Conservation (phyloP, 2,888 invertebrate species). For the Caenorhabditis sp. region DNA sequence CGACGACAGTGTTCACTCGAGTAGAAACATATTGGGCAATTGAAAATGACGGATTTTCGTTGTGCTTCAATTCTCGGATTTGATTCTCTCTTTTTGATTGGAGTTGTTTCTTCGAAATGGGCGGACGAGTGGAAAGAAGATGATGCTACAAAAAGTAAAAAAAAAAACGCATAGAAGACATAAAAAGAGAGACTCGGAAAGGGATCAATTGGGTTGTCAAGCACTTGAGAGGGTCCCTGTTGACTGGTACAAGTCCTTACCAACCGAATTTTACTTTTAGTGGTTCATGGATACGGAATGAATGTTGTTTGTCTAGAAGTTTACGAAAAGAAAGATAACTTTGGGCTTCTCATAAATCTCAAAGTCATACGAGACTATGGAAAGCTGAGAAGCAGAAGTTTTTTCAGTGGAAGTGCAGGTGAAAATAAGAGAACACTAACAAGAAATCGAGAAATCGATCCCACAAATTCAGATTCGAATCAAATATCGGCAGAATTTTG, state of each 20-base stretch:
- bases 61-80: conserved; percentile 28
- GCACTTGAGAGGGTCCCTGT: background rate
- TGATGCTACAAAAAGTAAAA: conserved; percentile 3
- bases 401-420: no score
- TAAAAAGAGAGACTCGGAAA: background rate
- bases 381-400: no score
- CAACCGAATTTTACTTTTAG: background rate
- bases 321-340: background rate
- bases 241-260: background rate
- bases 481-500: no score
- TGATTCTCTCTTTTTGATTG: conserved; percentile 12
- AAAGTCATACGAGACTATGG: no score
- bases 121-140: background rate
- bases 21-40: conserved; percentile 58
- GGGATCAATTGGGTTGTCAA: background rate
- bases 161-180: background rate
- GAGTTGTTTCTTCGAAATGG: background rate
- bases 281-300: background rate
- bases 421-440: no score
- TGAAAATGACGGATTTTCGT: conserved; percentile 53
- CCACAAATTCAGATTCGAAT: no score
- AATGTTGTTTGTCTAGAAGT: background rate
- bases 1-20: conserved; percentile 56
- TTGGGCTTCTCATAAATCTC: background rate
- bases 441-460: no score